These are phyloP conservation scores for Trematomus loennbergii DNA, from an alignment of 2,113 vertebrate species.

Conservation along the genomic window DNA sequence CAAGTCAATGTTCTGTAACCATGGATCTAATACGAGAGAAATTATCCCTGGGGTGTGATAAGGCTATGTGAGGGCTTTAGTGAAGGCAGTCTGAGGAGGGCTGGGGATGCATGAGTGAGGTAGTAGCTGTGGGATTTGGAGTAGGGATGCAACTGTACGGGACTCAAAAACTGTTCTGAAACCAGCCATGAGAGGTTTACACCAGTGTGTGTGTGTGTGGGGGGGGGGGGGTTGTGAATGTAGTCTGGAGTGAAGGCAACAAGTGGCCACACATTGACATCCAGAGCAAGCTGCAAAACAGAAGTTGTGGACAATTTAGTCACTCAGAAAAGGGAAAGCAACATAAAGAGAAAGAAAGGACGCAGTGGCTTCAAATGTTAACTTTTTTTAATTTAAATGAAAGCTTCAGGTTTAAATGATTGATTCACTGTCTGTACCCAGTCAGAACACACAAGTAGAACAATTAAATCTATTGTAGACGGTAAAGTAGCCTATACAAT, in stretches of 20 bases:
- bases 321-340: background rate
- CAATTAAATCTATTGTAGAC: background rate
- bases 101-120: background rate
- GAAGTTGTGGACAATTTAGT: background rate
- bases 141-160: background rate
- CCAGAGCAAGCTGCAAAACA: background rate
- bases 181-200: background rate
- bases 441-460: too few relatives aligned
- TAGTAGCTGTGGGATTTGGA: background rate
- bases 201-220: too few relatives aligned
- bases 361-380: background rate
- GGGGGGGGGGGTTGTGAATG: background rate
- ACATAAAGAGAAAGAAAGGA: too few relatives aligned
- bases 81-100: too few relatives aligned
- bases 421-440: background rate
- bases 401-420: background rate
- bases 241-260: slow-evolving; percentile 46
- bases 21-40: background rate
- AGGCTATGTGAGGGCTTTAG: background rate
- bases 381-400: background rate
- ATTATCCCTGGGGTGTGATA: background rate
- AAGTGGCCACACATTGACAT: slow-evolving; percentile 29
- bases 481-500: background rate
- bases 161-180: background rate
- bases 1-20: background rate